These are phyloP conservation scores for Synanthedon myopaeformis DNA, from an alignment of 2,888 invertebrate genomes.

Conservation along the genomic window DNA sequence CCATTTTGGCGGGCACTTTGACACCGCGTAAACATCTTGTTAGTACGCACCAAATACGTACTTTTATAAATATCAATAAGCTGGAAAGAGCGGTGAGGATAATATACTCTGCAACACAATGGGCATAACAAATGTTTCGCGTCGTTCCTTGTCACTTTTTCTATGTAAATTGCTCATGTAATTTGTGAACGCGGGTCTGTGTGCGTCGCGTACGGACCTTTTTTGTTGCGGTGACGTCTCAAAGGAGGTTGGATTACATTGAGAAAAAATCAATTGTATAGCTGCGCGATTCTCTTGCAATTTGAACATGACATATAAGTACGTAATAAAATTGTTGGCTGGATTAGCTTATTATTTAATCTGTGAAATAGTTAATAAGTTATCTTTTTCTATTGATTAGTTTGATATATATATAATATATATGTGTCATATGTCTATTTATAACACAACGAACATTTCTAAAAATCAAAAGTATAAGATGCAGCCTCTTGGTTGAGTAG, in stretches of 20 bases:
- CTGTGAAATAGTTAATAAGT: too few relatives aligned
- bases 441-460: too few relatives aligned
- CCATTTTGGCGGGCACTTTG: constrained; percentile 44
- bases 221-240: constrained; percentile 21
- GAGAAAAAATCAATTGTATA: constrained; percentile 4
- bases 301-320: not conserved
- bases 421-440: too few relatives aligned
- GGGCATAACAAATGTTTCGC: constrained; percentile 58
- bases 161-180: constrained; percentile 60
- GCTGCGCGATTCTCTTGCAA: constrained; percentile 1
- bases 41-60: constrained; percentile 59
- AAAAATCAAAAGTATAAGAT: too few relatives aligned
- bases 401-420: too few relatives aligned
- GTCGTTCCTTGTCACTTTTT: constrained; percentile 55
- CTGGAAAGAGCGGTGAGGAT: constrained; percentile 28
- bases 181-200: constrained; percentile 48
- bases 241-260: constrained; percentile 14
- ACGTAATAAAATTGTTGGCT: too few relatives aligned
- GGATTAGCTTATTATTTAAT: too few relatives aligned
- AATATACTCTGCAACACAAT: constrained; percentile 56
- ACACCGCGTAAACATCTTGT: constrained; percentile 58
- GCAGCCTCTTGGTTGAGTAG: too few relatives aligned
- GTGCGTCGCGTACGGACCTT: constrained; percentile 12
- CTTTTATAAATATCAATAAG: constrained; percentile 62
- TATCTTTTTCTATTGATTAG: too few relatives aligned